Percentiles rank a stretch among this genome's conserved stretches.
Evolutionary conservation across 1,140 invertebrate genomes (phyloP).

Genomic region (Drosophila arizonae): DNA sequence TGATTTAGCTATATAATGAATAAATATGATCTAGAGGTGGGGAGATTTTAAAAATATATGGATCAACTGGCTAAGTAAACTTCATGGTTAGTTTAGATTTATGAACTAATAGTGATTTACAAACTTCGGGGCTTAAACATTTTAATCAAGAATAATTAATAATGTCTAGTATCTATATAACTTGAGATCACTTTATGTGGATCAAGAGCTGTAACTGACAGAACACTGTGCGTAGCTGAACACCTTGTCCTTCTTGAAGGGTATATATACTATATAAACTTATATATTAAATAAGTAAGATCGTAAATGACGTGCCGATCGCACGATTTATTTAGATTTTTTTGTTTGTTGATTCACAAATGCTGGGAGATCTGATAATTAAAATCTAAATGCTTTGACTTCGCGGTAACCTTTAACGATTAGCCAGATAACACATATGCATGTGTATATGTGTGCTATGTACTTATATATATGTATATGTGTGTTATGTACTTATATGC

Average conservation of each 20-base stretch:
- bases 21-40: too few relatives aligned
- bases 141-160: too few relatives aligned
- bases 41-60: too few relatives aligned
- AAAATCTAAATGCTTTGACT: slow-evolving; percentile 3
- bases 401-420: not conserved
- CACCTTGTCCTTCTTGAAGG: slow-evolving; percentile 30
- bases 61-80: too few relatives aligned
- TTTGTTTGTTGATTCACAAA: slow-evolving; percentile 2
- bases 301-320: not conserved
- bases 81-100: too few relatives aligned
- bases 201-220: too few relatives aligned
- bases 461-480: not conserved
- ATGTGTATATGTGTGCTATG: not conserved
- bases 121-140: too few relatives aligned
- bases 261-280: slow-evolving; percentile 1
- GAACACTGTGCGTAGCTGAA: not conserved
- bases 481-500: not conserved
- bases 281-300: not conserved
- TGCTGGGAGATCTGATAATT: slow-evolving; percentile 34
- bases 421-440: not conserved
- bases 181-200: too few relatives aligned
- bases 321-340: not conserved
- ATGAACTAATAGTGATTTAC: too few relatives aligned
- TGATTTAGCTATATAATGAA: slow-evolving; percentile 1
- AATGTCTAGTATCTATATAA: too few relatives aligned